A percentile compares a stretch with the other conserved stretches of the same genome.
Conservation (phyloP, 2,113 vertebrate species). For the Lepisosteus osseus region DNA sequence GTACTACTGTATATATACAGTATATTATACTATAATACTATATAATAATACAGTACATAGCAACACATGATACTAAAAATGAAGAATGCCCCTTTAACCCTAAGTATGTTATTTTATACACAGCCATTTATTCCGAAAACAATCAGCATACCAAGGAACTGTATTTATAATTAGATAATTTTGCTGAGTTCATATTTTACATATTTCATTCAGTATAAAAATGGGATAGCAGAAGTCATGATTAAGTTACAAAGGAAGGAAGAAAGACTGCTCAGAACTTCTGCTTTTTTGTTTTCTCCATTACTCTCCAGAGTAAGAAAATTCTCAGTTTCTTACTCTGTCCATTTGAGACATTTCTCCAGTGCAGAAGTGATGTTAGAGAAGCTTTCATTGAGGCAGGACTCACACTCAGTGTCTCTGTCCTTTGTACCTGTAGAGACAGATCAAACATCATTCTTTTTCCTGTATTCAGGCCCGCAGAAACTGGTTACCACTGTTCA, state of each 20-base stretch:
- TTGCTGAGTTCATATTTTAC: background rate
- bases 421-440: background rate
- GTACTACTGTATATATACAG: too few species aligned
- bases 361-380: conserved; percentile 18
- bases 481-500: too few species aligned
- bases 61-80: too few species aligned
- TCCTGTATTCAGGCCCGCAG: background rate
- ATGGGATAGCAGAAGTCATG: too few species aligned
- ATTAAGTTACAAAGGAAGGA: too few species aligned
- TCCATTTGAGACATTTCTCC: conserved; percentile 33
- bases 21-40: too few species aligned
- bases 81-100: too few species aligned
- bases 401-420: conserved; percentile 43
- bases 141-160: too few species aligned
- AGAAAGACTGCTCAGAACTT: too few species aligned
- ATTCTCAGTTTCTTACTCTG: conserved; percentile 40
- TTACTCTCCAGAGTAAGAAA: background rate
- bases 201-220: background rate
- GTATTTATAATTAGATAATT: background rate
- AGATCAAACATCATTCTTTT: background rate
- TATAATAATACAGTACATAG: too few species aligned
- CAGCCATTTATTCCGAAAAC: too few species aligned
- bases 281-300: background rate
- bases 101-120: too few species aligned
- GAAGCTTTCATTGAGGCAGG: conserved; percentile 41